phyloP scores from a whole-genome alignment of 1,140 invertebrate genomes.

The Tetramorium simillimum region DNA sequence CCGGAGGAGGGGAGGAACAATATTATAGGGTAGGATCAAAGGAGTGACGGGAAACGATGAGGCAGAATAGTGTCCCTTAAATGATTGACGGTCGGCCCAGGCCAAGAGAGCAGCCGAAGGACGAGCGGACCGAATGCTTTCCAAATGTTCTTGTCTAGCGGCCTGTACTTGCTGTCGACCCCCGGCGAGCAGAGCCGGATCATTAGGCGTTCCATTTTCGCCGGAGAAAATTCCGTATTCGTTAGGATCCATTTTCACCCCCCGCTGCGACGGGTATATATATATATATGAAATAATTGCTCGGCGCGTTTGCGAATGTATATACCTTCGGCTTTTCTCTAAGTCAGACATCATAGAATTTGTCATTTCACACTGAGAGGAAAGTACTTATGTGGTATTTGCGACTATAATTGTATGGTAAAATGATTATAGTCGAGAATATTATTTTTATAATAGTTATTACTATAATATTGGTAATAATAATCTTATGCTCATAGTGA shows the following conservation, averaged over 20 bases:
- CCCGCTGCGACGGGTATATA: neutral
- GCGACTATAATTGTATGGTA: too few species aligned
- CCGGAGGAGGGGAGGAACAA: conserved; percentile 51
- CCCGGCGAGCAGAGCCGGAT: conserved; percentile 1
- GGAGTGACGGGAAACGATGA: conserved; percentile 30
- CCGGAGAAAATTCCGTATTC: conserved; percentile 30
- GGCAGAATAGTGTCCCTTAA: conserved; percentile 70
- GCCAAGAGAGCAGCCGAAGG: conserved; percentile 69
- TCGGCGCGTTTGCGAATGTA: neutral
- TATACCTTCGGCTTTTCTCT: neutral
- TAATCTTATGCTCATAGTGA: too few species aligned
- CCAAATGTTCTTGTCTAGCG: conserved; percentile 54
- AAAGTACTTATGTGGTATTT: too few species aligned
- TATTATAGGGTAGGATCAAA: conserved; percentile 63
- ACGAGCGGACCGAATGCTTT: conserved; percentile 68
- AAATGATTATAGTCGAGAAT: too few species aligned
- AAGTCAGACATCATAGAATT: neutral
- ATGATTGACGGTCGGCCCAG: conserved; percentile 76
- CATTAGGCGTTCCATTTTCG: conserved; percentile 50
- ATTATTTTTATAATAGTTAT: too few species aligned
- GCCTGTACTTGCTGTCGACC: conserved; percentile 35
- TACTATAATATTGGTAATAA: too few species aligned
- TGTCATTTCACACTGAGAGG: too few species aligned
- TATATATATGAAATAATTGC: conserved; percentile 26
- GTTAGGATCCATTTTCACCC: conserved; percentile 28